These are phyloP conservation scores for Urechis unicinctus DNA, from an alignment of 2,888 invertebrate species.

Conservation along the genomic window DNA sequence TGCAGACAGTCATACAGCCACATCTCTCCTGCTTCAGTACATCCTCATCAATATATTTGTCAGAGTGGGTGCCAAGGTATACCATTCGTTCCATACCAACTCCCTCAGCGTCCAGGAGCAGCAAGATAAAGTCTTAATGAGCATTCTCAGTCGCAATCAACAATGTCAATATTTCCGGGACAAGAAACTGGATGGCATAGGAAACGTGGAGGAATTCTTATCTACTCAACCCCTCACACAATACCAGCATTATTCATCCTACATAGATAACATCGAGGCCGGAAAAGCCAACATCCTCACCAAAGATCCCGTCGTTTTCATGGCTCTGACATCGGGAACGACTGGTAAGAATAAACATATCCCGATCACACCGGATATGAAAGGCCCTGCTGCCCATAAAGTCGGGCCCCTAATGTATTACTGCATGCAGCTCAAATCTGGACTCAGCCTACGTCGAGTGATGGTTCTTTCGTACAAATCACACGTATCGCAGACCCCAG, in stretches of 20 bases:
- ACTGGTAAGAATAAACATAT: conserved; percentile 23
- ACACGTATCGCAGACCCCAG: not conserved
- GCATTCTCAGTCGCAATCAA: conserved; percentile 9
- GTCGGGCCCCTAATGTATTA: conserved; percentile 14
- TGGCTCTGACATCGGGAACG: conserved; percentile 24
- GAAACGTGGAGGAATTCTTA: conserved; percentile 12
- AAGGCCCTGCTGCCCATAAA: not conserved
- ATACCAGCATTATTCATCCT: conserved; percentile 15
- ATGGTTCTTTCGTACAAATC: conserved; percentile 11
- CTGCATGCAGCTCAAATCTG: conserved; percentile 2
- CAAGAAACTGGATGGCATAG: conserved; percentile 12
- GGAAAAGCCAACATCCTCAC: conserved; percentile 15
- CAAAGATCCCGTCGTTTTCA: conserved; percentile 15
- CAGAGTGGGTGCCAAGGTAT: conserved; percentile 2
- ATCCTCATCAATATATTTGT: conserved; percentile 4
- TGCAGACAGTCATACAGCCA: conserved; percentile 15
- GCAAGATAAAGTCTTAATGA: conserved; percentile 12
- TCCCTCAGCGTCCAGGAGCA: not conserved
- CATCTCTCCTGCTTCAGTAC: conserved; percentile 19
- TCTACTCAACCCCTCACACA: conserved; percentile 12
- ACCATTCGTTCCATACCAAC: not conserved
- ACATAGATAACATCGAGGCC: conserved; percentile 7
- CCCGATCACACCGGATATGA: conserved; percentile 14
- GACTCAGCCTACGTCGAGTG: conserved; percentile 8
- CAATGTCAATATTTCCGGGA: conserved; percentile 14